Base-by-base conservation (phyloP, 2,888 invertebrate genomes). In the Hybos culiciformis region DNA sequence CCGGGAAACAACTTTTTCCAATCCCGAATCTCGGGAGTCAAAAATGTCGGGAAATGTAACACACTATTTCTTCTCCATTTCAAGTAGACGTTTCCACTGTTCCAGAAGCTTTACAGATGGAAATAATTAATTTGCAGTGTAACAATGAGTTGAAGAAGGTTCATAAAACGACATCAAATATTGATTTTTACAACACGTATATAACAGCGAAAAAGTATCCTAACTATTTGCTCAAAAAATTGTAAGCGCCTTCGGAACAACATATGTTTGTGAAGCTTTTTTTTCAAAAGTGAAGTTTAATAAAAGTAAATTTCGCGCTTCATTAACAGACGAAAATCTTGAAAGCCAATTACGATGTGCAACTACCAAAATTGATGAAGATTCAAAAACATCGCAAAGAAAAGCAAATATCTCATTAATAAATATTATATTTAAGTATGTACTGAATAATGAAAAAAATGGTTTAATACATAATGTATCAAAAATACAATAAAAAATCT, bases 261-360 rank as follows among this genome's bases (percentile, higher is more conserved):
- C 38, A 38, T 38, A 38, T 38, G 17, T 26, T 38, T 38, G 38
- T 38, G 29, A 39, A 39, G 17, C 38, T 26, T 39, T 39, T 6
- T 32, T 26, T 26, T 9, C 4, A 39, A 39, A 39, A 39, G 15
- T 17, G 20, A 39, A 39, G 29, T 23, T 23, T 23, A 23, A 23
- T 23, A 23, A 23, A 23, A 23, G 6, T 23, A 23, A 23, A 23
- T 23, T 23, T 23, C 23, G 23, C 23, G 23, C 23, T 7, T 23
- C 23, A 23, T 7, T 23, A 23, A 23, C 23, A 7, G 23, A 9
- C 12, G 17, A 14, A 39, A 26, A 39, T 17, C 6, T 39, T 3
- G 38, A 39, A 17, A 39, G 17, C 17, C 26, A 39, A 39, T 26
- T 39, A 39, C n/a, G 38, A 39, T 26, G 29, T 39, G 38, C 29